Percentiles rank a stretch among this genome's conserved stretches.
phyloP scores from a whole-genome alignment of 2,888 invertebrate genomes.

The Empis stercorea region DNA sequence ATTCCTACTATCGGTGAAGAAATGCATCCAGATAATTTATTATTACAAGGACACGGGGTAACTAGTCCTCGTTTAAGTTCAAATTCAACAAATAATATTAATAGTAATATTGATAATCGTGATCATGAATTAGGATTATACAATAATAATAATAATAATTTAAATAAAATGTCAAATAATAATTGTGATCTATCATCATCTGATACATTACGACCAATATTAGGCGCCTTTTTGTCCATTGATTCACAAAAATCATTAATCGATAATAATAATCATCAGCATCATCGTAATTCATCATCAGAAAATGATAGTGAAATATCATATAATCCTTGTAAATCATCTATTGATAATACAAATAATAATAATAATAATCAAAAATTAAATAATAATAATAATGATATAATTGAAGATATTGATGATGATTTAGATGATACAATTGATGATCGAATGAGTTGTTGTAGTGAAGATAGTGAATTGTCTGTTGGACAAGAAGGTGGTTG shows the following conservation, averaged over 20 bases:
- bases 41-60: slow-evolving; percentile 27
- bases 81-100: background rate
- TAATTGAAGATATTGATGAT: slow-evolving; percentile 9
- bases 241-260: background rate
- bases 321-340: background rate
- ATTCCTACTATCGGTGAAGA: background rate
- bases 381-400: background rate
- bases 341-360: background rate
- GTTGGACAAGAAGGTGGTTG: slow-evolving; percentile 54
- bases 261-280: background rate
- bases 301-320: background rate
- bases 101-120: background rate
- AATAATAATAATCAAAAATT: background rate
- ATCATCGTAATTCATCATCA: background rate
- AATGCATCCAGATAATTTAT: slow-evolving; percentile 34
- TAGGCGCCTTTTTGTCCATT: background rate
- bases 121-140: background rate
- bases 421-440: slow-evolving; percentile 18
- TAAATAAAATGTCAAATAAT: background rate
- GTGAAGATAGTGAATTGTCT: slow-evolving; percentile 67
- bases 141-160: background rate
- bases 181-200: background rate
- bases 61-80: slow-evolving; percentile 25
- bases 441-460: slow-evolving; percentile 50
- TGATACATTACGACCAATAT: background rate